These are phyloP conservation scores for Aspidoscelis tigris DNA, from an alignment of 2,113 vertebrate species.

Conservation along the genomic window DNA sequence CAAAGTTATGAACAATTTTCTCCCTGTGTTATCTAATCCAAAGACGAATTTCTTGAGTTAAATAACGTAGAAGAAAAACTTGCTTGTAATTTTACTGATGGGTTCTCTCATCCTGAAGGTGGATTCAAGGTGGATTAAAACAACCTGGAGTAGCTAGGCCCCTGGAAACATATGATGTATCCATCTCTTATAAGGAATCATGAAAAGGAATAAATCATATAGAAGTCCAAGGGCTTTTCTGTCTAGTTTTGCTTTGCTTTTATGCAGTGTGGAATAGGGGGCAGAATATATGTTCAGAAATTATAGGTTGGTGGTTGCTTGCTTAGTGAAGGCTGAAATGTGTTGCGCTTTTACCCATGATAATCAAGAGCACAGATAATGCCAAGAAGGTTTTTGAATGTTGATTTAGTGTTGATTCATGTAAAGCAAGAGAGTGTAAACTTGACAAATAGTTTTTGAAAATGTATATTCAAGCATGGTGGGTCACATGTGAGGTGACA, in stretches of 20 bases:
- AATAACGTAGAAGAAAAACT: too few relatives aligned
- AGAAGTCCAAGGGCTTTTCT: not conserved
- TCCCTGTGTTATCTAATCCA: too few relatives aligned
- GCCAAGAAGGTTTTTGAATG: not conserved
- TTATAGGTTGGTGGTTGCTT: not conserved
- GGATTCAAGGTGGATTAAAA: too few relatives aligned
- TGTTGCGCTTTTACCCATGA: not conserved
- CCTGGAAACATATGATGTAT: not conserved
- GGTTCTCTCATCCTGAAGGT: too few relatives aligned
- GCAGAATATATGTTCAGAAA: not conserved
- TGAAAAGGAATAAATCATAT: not conserved
- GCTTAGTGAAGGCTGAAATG: not conserved
- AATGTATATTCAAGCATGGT: slow-evolving; percentile 1
- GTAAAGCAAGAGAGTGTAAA: slow-evolving; percentile 6
- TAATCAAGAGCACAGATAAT: slow-evolving; percentile 1
- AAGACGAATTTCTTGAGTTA: too few relatives aligned
- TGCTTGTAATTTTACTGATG: too few relatives aligned
- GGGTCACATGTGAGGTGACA: not conserved
- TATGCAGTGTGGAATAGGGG: not conserved
- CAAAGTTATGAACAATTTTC: too few relatives aligned
- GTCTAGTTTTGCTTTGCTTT: not conserved
- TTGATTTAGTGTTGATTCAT: not conserved
- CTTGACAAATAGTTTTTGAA: slow-evolving; percentile 13
- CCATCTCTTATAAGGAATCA: not conserved
- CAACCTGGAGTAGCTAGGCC: too few relatives aligned